Evolutionary conservation across 1,140 invertebrate genomes (phyloP).

Genomic region (roundworm (Caenorhabditis elegans)): DNA sequence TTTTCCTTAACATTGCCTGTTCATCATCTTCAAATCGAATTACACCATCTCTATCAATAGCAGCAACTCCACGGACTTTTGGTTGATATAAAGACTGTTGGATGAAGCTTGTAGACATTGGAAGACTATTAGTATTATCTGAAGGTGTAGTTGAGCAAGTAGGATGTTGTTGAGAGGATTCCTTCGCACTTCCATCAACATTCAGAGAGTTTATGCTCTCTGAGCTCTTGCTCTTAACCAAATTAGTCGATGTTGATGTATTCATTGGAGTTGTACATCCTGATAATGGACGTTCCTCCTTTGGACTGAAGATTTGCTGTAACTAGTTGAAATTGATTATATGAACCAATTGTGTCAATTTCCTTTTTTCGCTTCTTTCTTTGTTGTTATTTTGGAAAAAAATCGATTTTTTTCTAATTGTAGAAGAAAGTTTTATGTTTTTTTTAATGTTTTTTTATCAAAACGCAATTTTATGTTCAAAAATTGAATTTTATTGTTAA

Average conservation of each 20-base stretch:
- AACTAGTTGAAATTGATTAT: not conserved
- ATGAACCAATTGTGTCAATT: too few species aligned
- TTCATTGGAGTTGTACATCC: constrained; percentile 1
- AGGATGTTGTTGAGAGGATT: not conserved
- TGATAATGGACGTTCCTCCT: not conserved
- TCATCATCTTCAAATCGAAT: not conserved
- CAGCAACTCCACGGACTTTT: not conserved
- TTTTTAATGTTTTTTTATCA: too few species aligned
- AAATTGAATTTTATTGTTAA: too few species aligned
- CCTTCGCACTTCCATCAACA: not conserved
- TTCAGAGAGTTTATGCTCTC: constrained; percentile 38
- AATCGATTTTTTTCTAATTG: too few species aligned
- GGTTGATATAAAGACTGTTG: not conserved
- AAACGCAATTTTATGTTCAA: too few species aligned
- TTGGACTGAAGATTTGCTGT: not conserved
- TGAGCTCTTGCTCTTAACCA: constrained; percentile 40
- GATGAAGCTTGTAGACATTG: not conserved
- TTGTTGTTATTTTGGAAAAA: too few species aligned
- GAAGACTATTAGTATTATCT: not conserved
- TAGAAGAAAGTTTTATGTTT: too few species aligned
- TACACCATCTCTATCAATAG: not conserved
- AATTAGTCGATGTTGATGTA: not conserved
- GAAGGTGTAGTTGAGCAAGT: not conserved
- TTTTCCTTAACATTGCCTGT: constrained; percentile 2
- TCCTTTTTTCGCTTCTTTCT: too few species aligned